phyloP scores from a whole-genome alignment of 2,888 invertebrate species.

The Cotesia congregata region DNA sequence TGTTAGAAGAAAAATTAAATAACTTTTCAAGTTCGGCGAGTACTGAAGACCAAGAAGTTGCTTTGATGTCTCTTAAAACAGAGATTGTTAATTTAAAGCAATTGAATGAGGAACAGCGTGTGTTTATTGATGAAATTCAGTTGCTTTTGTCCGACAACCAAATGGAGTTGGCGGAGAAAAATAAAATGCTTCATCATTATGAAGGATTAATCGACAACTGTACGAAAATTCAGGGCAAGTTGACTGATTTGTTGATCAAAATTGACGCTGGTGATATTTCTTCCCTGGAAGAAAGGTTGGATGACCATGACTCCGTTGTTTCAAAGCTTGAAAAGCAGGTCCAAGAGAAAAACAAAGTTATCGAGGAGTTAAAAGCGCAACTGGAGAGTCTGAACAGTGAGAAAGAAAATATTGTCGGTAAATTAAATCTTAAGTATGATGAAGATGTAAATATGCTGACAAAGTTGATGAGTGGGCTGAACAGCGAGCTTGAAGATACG shows the following conservation, averaged over 20 bases:
- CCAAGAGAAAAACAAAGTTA: slow-evolving; percentile 7
- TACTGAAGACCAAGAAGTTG: slow-evolving; percentile 15
- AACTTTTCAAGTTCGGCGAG: slow-evolving; percentile 43
- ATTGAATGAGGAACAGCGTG: slow-evolving; percentile 76
- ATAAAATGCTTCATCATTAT: slow-evolving; percentile 63
- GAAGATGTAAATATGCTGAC: not conserved
- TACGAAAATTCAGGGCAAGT: slow-evolving; percentile 7
- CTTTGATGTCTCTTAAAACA: slow-evolving; percentile 55
- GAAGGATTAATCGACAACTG: slow-evolving; percentile 43
- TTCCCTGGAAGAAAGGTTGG: not conserved
- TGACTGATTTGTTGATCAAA: slow-evolving; percentile 8
- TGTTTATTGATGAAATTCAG: slow-evolving; percentile 73
- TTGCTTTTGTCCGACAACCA: slow-evolving; percentile 72
- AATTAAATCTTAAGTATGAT: slow-evolving; percentile 10
- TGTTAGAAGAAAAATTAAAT: slow-evolving; percentile 34
- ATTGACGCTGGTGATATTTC: slow-evolving; percentile 4
- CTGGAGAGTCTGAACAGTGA: not conserved
- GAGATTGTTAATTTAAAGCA: slow-evolving; percentile 71
- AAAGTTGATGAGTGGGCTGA: not conserved
- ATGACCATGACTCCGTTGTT: not conserved
- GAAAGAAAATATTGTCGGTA: not conserved
- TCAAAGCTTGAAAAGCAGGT: not conserved
- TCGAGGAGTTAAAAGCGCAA: not conserved
- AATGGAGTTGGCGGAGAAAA: slow-evolving; percentile 64
- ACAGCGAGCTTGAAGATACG: not conserved